Conservation (phyloP, 1,140 invertebrate genomes). For the Bombus terrestris region DNA sequence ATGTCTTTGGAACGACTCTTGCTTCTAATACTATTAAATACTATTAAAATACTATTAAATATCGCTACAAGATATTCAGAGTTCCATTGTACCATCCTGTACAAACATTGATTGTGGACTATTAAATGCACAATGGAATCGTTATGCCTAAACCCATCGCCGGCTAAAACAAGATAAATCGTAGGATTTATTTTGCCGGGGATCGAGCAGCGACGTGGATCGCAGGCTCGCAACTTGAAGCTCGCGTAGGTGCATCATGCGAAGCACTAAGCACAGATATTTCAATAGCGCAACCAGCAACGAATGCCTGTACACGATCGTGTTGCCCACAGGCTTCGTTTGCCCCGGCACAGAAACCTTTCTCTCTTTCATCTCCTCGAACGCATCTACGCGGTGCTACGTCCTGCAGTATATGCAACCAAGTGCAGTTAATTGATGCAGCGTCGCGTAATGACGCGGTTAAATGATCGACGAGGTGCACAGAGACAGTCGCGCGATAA, state of each 20-base stretch:
- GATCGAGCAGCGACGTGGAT: not conserved
- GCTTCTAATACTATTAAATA: not conserved
- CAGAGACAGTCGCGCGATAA: conserved; percentile 44
- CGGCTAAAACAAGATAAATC: conserved; percentile 37
- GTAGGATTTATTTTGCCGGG: conserved; percentile 18
- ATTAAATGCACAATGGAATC: conserved; percentile 39
- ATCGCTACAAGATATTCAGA: not conserved
- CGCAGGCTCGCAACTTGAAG: not conserved
- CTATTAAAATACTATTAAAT: not conserved
- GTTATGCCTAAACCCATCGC: conserved; percentile 26
- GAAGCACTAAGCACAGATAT: conserved; percentile 27
- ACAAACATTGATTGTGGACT: not conserved
- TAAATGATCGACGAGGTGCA: conserved; percentile 63
- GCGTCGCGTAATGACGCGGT: conserved; percentile 53
- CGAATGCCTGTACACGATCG: conserved; percentile 8
- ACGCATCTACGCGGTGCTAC: not conserved
- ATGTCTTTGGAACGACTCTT: not conserved
- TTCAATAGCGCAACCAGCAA: conserved; percentile 37
- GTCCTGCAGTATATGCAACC: not conserved
- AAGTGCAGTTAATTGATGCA: conserved; percentile 59
- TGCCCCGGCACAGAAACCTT: conserved; percentile 60
- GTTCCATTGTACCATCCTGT: not conserved
- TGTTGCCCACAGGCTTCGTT: conserved; percentile 55
- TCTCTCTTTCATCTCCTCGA: conserved; percentile 37
- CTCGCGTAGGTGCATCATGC: conserved; percentile 41